Evolutionary conservation across 2,113 vertebrate species (phyloP), one percentile per base, ranked within the genome.

Genomic region (Sclerurus mexicanus): DNA sequence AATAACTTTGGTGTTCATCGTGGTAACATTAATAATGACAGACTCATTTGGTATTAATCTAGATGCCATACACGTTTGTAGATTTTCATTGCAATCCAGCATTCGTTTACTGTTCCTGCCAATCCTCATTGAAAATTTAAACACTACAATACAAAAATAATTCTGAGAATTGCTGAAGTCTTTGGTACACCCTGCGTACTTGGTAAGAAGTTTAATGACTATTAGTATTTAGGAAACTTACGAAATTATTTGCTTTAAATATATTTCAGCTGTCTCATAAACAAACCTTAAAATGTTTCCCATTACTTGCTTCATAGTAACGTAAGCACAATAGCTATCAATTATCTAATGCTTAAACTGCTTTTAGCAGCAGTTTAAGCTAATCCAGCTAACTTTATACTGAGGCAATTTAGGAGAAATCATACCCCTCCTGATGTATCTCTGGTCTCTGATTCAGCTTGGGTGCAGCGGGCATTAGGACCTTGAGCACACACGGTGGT

Each of bases 121-220:
- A 96, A 46, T 93, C 92, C 84, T 87, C 56, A 80, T 44, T 84
- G 77, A 91, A 94, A 91, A 81, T 93, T 85, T 76, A 92, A 93
- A 50, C 22, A 71, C 42, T 76, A 58, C 19, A 73, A 22, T 14
- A 90, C 73, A 96, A 85, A 93, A 93, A 67, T 39, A 31, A 74
- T 92, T 76, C 91, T 80, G 42, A 76, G 81, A 95, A 90, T 71
- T 90, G 22, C 20, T 60, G 39, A 85, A 79, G 59, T 31, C 69
- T 67, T 88, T 60, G 50, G 49, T 67, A 81, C 50, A 56, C 31
- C 52, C 79, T 79, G 47, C 20, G 44, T 35, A 60, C 21, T 63
- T 55, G 18, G 31, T 84, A 58, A 66, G 42, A 93, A 69, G 23
- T 81, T 73, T 58, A 52, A 74, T 39, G 35, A 71, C 31, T 58